Evolutionary conservation across 1,140 invertebrate species (phyloP).

Genomic region (Sarcophaga peregrina): DNA sequence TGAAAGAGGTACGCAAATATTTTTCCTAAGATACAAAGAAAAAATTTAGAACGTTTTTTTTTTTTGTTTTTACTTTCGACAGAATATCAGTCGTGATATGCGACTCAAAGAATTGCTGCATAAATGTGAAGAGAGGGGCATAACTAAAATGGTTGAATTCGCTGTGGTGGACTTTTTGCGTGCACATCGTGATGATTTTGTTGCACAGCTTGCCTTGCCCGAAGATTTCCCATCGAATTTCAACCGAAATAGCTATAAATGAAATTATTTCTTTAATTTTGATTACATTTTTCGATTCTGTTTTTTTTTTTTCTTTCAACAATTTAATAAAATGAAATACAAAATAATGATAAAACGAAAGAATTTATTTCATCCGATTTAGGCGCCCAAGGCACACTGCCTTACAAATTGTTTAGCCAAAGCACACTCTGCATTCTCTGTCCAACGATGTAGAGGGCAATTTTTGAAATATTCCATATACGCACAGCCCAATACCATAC

Average conservation of each 20-base stretch:
- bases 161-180: conserved; percentile 52
- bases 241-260: neutral
- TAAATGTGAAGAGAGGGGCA: conserved; percentile 34
- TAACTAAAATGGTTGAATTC: conserved; percentile 51
- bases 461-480: conserved; percentile 65
- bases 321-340: neutral
- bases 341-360: neutral
- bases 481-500: conserved; percentile 58
- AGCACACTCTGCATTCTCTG: conserved; percentile 52
- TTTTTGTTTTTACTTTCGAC: conserved; percentile 3
- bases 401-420: conserved; percentile 60
- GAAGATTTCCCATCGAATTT: conserved; percentile 50
- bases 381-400: conserved; percentile 57
- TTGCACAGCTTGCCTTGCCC: conserved; percentile 52
- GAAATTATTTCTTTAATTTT: neutral
- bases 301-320: neutral
- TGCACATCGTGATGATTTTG: conserved; percentile 50
- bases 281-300: neutral
- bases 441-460: conserved; percentile 60
- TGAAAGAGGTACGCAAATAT: conserved; percentile 36
- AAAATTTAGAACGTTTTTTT: neutral
- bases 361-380: neutral
- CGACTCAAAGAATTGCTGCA: neutral
- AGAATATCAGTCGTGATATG: conserved; percentile 7
- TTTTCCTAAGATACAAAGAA: neutral